A percentile compares a stretch with the other conserved stretches of the same genome.
Conservation (phyloP, 2,888 invertebrate species). For the Drosophila subsilvestris region DNA sequence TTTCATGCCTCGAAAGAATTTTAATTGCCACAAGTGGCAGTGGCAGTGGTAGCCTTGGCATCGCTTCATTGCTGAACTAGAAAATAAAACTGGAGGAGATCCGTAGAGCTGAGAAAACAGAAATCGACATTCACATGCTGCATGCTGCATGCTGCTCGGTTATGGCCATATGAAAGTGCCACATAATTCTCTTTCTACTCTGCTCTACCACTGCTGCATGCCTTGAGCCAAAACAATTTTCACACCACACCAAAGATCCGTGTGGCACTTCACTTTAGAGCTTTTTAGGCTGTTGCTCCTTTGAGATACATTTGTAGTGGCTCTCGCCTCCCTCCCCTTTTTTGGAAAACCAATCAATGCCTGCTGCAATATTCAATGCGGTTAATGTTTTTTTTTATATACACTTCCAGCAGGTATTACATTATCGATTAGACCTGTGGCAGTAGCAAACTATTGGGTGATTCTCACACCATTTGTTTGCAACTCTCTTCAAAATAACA, state of each 20-base stretch:
- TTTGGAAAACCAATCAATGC: conserved; percentile 61
- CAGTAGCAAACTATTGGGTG: neutral
- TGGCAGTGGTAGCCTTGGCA: conserved; percentile 29
- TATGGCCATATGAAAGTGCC: conserved; percentile 72
- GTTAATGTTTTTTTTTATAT: conserved; percentile 25
- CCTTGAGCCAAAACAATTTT: conserved; percentile 68
- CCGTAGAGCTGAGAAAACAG: conserved; percentile 13
- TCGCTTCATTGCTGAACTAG: conserved; percentile 51
- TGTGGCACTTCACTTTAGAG: neutral
- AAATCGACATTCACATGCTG: conserved; percentile 35
- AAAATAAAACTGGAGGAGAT: conserved; percentile 44
- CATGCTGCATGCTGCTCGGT: conserved; percentile 36
- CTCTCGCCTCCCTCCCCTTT: conserved; percentile 6
- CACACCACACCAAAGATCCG: conserved; percentile 56
- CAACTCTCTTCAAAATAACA: no score
- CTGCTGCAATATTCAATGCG: conserved; percentile 50
- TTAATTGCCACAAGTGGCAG: conserved; percentile 64
- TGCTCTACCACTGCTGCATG: conserved; percentile 13
- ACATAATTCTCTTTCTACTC: conserved; percentile 56
- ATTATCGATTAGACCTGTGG: neutral
- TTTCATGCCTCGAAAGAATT: conserved; percentile 77
- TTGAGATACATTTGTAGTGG: neutral
- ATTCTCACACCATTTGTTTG: no score
- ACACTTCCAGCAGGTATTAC: neutral
- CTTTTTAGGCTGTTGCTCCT: neutral